phyloP scores from a whole-genome alignment of 2,797 vertebrate genomes.

The Tamandua tetradactyla region DNA sequence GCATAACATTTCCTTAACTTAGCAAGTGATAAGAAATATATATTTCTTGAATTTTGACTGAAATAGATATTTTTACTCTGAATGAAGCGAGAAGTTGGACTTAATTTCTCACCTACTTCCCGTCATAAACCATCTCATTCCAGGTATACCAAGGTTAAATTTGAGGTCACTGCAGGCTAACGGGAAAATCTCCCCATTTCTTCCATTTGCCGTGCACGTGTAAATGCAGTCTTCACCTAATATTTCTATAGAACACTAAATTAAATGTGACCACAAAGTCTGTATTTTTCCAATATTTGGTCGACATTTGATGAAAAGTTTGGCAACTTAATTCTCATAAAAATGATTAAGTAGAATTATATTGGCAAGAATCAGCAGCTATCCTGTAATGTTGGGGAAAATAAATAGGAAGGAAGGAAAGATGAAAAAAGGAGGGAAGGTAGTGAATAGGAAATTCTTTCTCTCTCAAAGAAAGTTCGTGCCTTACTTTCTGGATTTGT shows the following conservation, averaged over 20 bases:
- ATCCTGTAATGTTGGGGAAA: constrained; percentile 63
- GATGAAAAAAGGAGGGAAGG: neutral
- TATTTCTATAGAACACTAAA: constrained; percentile 56
- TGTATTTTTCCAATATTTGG: constrained; percentile 71
- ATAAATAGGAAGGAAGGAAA: neutral
- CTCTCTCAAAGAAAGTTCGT: neutral
- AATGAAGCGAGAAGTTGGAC: neutral
- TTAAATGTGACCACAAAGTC: constrained; percentile 59
- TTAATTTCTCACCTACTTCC: constrained; percentile 49
- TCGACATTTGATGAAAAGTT: constrained; percentile 65
- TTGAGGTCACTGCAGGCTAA: neutral
- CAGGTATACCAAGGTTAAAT: constrained; percentile 54
- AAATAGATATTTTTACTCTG: neutral
- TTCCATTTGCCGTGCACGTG: constrained; percentile 22
- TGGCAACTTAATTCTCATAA: constrained; percentile 73
- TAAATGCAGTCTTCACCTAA: constrained; percentile 58
- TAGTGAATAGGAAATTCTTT: neutral
- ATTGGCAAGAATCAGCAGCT: constrained; percentile 64
- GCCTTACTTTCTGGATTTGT: neutral
- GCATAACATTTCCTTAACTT: neutral
- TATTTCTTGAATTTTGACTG: constrained; percentile 8
- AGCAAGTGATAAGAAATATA: neutral
- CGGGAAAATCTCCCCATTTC: constrained; percentile 29
- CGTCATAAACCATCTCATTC: constrained; percentile 41
- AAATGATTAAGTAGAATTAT: constrained; percentile 74